Evolutionary conservation across 23 tunicate genomes (phyloP).

Genomic region (Trididemnum clinides): DNA sequence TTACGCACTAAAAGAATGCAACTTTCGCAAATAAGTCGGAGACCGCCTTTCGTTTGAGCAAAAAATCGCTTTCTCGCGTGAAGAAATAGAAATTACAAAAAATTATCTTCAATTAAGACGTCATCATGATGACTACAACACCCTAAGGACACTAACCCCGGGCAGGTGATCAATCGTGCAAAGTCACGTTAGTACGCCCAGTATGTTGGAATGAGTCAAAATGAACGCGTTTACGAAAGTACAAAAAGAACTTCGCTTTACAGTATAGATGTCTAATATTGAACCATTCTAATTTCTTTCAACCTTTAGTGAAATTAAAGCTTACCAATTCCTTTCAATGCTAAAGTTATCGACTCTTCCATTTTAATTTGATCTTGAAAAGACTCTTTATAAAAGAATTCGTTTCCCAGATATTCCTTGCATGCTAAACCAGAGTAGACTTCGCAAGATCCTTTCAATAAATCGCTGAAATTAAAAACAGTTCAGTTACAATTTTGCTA

Average conservation of each 20-base stretch:
- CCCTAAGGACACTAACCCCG: too few species aligned
- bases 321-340: conserved; percentile 22
- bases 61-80: too few species aligned
- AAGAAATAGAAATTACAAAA: too few species aligned
- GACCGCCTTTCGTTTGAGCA: too few species aligned
- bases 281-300: background rate
- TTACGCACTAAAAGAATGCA: too few species aligned
- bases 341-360: conserved; percentile 32
- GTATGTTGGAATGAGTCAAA: too few species aligned
- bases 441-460: conserved; percentile 76
- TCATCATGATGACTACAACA: too few species aligned
- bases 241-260: background rate
- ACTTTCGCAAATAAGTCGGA: too few species aligned
- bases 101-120: too few species aligned
- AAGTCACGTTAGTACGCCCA: too few species aligned
- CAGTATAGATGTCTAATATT: background rate
- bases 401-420: conserved; percentile 32
- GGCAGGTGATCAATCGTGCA: too few species aligned
- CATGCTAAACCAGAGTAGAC: conserved; percentile 69
- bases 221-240: background rate
- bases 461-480: conserved; percentile 19
- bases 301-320: background rate
- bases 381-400: conserved; percentile 56
- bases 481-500: too few species aligned
- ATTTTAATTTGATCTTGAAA: conserved; percentile 56